phyloP scores from a whole-genome alignment of 2,113 vertebrate species.

The Strix uralensis region DNA sequence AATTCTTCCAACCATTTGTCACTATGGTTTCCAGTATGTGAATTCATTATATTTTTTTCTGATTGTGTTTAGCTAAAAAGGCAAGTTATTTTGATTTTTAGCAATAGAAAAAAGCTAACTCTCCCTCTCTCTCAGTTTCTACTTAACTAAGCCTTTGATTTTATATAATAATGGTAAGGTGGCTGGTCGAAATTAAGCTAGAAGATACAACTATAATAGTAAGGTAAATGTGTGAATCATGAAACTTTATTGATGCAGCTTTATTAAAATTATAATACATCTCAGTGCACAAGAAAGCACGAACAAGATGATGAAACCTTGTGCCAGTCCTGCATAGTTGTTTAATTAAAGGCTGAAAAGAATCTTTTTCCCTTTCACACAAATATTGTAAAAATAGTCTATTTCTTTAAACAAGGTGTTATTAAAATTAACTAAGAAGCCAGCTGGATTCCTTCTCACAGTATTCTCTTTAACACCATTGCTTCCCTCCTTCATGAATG shows the following conservation, averaged over 20 bases:
- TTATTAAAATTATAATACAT: not conserved
- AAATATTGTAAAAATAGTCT: not conserved
- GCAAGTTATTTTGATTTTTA: not conserved
- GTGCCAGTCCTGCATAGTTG: not conserved
- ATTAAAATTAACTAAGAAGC: not conserved
- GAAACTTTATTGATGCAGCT: not conserved
- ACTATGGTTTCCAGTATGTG: not conserved
- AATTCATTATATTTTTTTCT: not conserved
- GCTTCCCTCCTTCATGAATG: not conserved
- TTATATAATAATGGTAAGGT: not conserved
- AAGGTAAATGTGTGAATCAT: not conserved
- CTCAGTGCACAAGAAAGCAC: not conserved
- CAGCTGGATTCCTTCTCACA: not conserved
- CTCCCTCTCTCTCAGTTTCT: not conserved
- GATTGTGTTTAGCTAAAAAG: not conserved
- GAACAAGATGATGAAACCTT: not conserved
- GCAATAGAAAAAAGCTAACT: not conserved
- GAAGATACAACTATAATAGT: not conserved
- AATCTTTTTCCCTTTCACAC: not conserved
- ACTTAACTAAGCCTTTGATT: not conserved
- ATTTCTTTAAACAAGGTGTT: not conserved
- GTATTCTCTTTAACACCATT: not conserved
- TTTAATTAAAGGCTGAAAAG: not conserved
- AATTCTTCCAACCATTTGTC: not conserved
- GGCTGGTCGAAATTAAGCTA: not conserved